A percentile compares a stretch with the other conserved stretches of the same genome.
Conservation (phyloP, 2,888 invertebrate genomes). For the Drosophila mettleri region DNA sequence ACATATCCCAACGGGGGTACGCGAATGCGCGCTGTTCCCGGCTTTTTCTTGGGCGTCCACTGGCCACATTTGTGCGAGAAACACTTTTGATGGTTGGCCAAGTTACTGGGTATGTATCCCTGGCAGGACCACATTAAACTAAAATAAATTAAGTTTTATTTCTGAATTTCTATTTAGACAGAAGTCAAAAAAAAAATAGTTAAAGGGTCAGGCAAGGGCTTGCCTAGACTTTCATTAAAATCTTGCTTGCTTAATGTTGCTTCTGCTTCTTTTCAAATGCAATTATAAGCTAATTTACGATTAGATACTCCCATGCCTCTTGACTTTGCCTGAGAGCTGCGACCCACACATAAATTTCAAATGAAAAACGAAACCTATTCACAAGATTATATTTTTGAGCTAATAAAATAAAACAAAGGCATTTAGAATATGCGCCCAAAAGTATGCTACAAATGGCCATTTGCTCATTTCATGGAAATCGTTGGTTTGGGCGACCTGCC, state of each 20-base stretch:
- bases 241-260: too few relatives aligned
- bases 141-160: neutral
- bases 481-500: conserved; percentile 58
- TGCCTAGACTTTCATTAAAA: too few relatives aligned
- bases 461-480: conserved; percentile 33
- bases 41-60: neutral
- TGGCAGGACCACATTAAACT: conserved; percentile 6
- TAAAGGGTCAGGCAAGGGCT: too few relatives aligned
- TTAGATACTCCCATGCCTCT: neutral
- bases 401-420: conserved; percentile 55
- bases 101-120: conserved; percentile 9
- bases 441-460: conserved; percentile 33
- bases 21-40: rapidly evolving
- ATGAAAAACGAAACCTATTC: neutral
- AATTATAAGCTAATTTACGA: neutral
- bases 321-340: neutral
- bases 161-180: neutral
- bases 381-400: conserved; percentile 43
- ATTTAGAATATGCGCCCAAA: conserved; percentile 35
- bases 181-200: too few relatives aligned
- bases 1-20: neutral
- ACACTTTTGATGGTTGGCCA: neutral
- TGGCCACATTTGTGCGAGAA: neutral
- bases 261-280: too few relatives aligned
- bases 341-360: neutral